Conservation (phyloP, 2,797 vertebrate species). For the Babyrousa celebensis region DNA sequence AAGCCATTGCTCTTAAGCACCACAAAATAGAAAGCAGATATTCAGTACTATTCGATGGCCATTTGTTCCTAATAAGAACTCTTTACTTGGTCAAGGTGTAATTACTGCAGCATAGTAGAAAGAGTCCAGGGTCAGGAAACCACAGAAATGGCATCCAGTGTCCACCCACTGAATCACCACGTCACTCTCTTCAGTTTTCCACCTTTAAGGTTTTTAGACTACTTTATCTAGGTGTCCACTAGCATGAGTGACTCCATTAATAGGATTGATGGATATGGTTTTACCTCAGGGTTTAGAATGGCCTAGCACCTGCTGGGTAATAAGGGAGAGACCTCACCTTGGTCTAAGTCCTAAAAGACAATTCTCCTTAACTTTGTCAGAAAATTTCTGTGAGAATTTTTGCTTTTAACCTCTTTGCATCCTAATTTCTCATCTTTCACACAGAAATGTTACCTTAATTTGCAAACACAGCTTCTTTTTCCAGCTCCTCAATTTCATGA, state of each 20-base stretch:
- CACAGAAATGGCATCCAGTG: not conserved
- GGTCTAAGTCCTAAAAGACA: not conserved
- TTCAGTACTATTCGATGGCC: not conserved
- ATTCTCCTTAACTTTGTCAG: not conserved
- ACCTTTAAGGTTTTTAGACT: not conserved
- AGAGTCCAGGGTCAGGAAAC: not conserved
- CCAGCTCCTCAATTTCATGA: not conserved
- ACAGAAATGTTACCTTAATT: not conserved
- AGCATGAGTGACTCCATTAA: not conserved
- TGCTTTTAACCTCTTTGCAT: no score
- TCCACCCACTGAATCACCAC: not conserved
- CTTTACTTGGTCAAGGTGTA: not conserved
- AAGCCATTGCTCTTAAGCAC: not conserved
- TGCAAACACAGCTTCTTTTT: constrained; percentile 45
- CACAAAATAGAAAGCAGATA: not conserved
- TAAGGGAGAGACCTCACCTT: not conserved
- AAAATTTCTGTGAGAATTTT: no score
- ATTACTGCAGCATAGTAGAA: not conserved
- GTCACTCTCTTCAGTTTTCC: not conserved
- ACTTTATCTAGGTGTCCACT: not conserved
- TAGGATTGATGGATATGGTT: not conserved
- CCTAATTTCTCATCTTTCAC: not conserved
- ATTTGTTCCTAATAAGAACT: not conserved
- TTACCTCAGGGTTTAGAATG: not conserved
- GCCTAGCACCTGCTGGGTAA: not conserved